Base-by-base conservation (phyloP, 2,797 vertebrate species). In the Bucorvus abyssinicus region DNA sequence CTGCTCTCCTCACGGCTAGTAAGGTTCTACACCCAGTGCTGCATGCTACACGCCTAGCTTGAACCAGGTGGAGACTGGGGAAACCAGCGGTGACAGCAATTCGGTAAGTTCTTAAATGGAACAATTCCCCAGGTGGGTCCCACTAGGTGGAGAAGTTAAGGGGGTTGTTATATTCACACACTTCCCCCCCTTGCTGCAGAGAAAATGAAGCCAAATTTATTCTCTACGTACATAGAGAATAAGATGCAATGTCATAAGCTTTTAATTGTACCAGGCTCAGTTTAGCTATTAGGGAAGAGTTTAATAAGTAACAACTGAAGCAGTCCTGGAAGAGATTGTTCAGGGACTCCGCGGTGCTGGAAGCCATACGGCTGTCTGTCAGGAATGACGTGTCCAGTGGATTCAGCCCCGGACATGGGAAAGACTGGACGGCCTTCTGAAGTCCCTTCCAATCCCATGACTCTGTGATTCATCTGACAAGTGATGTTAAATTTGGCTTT, bases 381-480 rank as follows among this genome's bases (percentile, higher is more conserved):
- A 90, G 57, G 79, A 88, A 61, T 81, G 22, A 94, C 82, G 83
- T 2, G 7, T 22, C 73, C 9, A 60, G 24, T 19, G 84, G 78
- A 92, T 96, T 65, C 87, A 87, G 27, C 34, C 64, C 75, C 85
- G 82, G 84, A 89, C 47, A 53, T 32, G 22, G 11, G 44, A 91
- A 71, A 77, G 70, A 36, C 84, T 74, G 64, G 52, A 93, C 70
- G 36, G 68, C 30, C 78, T 84, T 94, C 52, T 92, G 64, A 92
- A 89, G 87, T 61, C 68, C 36, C 52, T 91, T 94, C 71, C 91
- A 94, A 50, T 45, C 44, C 79, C 82, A 69, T 67, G 84, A 82
- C 84, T 90, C 14, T 77, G 89, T 77, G 89, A 93, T 83, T 92
- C 84, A 92, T 76, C 73, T 87, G 56, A 87, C 26, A 89, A 81